These are phyloP conservation scores for Tupiocoris notatus DNA, from an alignment of 2,888 invertebrate genomes.

Conservation along the genomic window DNA sequence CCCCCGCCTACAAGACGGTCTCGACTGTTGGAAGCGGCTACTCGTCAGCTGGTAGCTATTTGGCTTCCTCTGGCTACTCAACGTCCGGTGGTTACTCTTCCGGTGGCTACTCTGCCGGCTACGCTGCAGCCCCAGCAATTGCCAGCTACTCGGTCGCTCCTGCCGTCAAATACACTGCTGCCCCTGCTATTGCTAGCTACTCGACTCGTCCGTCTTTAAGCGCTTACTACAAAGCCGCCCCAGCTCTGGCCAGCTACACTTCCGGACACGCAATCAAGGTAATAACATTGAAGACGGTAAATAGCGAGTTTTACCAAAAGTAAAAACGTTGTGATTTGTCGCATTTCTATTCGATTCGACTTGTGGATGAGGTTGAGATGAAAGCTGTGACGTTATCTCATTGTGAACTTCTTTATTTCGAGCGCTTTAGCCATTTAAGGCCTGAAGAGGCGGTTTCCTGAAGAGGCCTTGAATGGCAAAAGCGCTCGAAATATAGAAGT, in stretches of 20 bases:
- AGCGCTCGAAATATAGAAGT: too few species aligned
- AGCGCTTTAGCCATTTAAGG: too few species aligned
- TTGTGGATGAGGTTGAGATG: too few species aligned
- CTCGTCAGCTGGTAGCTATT: constrained; percentile 6
- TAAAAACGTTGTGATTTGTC: too few species aligned
- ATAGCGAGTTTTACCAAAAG: too few species aligned
- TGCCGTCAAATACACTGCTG: constrained; percentile 17
- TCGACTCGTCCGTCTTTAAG: constrained; percentile 54
- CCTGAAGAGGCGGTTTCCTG: too few species aligned
- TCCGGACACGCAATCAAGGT: constrained; percentile 47
- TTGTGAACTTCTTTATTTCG: too few species aligned
- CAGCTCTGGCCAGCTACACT: constrained; percentile 51
- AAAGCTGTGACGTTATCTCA: too few species aligned
- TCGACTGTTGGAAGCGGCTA: constrained; percentile 32
- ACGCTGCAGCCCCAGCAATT: not conserved
- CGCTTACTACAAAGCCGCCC: constrained; percentile 44
- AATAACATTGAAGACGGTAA: too few species aligned
- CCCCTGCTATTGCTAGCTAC: constrained; percentile 49
- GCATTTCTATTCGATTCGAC: too few species aligned
- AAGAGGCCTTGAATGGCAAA: too few species aligned
- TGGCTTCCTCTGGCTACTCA: constrained; percentile 3
- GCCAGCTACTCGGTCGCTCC: constrained; percentile 35
- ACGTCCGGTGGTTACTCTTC: constrained; percentile 25
- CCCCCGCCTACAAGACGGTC: constrained; percentile 29
- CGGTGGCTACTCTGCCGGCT: constrained; percentile 14